phyloP scores from a whole-genome alignment of 2,797 vertebrate genomes.

The Lacerta bilineata region DNA sequence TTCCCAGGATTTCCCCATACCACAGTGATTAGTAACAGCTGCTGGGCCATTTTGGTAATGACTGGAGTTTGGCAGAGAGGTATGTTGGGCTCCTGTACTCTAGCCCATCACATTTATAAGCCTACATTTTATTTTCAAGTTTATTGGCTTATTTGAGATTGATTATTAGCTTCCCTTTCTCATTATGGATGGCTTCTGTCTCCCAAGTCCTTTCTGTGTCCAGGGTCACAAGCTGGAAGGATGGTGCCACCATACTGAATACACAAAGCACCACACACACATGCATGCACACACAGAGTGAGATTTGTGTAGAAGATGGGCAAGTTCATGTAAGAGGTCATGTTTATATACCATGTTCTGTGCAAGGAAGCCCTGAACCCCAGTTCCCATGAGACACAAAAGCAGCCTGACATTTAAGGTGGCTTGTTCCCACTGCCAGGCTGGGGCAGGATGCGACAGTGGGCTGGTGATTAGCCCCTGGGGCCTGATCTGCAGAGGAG shows the following conservation, averaged over 20 bases:
- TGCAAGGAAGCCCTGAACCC: not conserved
- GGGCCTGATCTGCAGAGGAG: conserved; percentile 65
- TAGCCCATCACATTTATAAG: conserved; percentile 70
- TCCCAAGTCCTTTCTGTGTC: conserved; percentile 46
- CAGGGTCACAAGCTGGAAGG: conserved; percentile 42
- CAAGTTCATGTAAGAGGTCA: not conserved
- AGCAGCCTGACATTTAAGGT: conserved; percentile 17
- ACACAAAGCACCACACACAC: not conserved
- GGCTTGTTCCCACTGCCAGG: conserved; percentile 11
- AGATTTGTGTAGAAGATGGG: not conserved
- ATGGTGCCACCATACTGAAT: not conserved
- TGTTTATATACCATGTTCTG: not conserved
- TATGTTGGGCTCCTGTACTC: conserved; percentile 55
- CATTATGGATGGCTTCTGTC: conserved; percentile 67
- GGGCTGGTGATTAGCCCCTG: conserved; percentile 70
- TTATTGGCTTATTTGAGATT: conserved; percentile 75
- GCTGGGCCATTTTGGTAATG: conserved; percentile 69
- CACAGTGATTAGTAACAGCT: conserved; percentile 74
- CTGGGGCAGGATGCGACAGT: conserved; percentile 22
- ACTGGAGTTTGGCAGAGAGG: conserved; percentile 65
- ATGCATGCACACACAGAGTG: too few species aligned
- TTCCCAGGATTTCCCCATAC: conserved; percentile 66
- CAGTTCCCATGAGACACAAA: conserved; percentile 15
- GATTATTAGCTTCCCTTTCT: conserved; percentile 74
- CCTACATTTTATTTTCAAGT: conserved; percentile 74